Evolutionary conservation across 2,113 vertebrate genomes (phyloP).

Genomic region (Tragelaphus strepsiceros): DNA sequence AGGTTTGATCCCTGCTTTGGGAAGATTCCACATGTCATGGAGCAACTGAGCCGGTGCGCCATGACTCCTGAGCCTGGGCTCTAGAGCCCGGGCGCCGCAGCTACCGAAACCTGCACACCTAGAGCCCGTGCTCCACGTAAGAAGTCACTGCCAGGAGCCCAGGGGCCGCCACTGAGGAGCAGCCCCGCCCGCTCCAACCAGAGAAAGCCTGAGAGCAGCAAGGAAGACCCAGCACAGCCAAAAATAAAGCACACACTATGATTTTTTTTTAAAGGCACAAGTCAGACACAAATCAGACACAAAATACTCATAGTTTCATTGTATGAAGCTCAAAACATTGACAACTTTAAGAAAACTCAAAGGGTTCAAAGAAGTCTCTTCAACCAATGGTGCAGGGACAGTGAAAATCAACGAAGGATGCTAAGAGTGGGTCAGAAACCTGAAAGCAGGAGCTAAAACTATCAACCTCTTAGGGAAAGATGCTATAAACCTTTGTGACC

Average conservation of each 20-base stretch:
- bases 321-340: neutral
- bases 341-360: neutral
- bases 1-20: neutral
- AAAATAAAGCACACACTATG: neutral
- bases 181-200: neutral
- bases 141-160: neutral
- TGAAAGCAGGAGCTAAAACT: neutral
- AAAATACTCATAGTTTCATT: accelerated
- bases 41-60: neutral
- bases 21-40: neutral
- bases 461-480: neutral
- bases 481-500: neutral
- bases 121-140: neutral
- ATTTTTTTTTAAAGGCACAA: too few species aligned
- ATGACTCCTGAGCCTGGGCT: neutral
- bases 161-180: neutral
- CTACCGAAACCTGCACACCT: neutral
- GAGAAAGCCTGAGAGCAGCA: neutral
- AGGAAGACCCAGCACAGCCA: neutral
- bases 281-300: neutral
- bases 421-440: neutral
- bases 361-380: neutral
- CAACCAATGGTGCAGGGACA: accelerated
- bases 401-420: neutral
- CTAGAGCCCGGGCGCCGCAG: neutral